These are phyloP conservation scores for Pipistrellus nathusii DNA, from an alignment of 2,797 vertebrate species.

Conservation along the genomic window DNA sequence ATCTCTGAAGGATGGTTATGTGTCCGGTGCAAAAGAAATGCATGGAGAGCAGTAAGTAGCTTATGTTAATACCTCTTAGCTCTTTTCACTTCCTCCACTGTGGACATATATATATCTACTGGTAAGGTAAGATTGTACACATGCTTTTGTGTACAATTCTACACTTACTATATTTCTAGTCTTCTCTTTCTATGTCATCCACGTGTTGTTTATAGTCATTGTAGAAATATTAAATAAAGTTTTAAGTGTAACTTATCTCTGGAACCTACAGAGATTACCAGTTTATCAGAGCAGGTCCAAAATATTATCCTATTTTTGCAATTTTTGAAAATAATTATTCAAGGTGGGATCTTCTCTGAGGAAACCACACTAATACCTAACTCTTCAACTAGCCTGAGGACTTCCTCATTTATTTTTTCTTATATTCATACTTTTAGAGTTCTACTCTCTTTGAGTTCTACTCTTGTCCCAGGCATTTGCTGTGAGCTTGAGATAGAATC, in stretches of 20 bases:
- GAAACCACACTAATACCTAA: background rate
- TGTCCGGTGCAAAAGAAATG: constrained; percentile 93
- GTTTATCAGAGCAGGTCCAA: background rate
- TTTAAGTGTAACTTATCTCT: background rate
- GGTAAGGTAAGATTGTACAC: background rate
- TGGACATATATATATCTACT: background rate
- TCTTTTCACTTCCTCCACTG: background rate
- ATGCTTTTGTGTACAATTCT: background rate
- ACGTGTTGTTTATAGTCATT: background rate
- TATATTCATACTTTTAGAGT: background rate
- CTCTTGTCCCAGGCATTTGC: background rate
- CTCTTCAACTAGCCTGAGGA: background rate
- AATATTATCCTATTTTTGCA: background rate
- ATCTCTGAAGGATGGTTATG: constrained; percentile 93
- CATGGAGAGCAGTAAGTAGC: constrained; percentile 94
- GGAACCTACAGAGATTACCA: background rate
- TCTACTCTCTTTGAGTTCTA: background rate
- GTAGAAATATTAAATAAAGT: constrained; percentile 8
- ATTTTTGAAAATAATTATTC: constrained; percentile 34
- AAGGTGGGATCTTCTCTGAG: background rate
- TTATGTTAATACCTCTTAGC: background rate
- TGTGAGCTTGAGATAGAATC: background rate
- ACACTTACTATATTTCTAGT: constrained; percentile 46
- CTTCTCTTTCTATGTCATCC: background rate
- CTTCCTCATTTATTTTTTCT: background rate